phyloP scores from a whole-genome alignment of 1,140 invertebrate species.

The Papilio xuthus region DNA sequence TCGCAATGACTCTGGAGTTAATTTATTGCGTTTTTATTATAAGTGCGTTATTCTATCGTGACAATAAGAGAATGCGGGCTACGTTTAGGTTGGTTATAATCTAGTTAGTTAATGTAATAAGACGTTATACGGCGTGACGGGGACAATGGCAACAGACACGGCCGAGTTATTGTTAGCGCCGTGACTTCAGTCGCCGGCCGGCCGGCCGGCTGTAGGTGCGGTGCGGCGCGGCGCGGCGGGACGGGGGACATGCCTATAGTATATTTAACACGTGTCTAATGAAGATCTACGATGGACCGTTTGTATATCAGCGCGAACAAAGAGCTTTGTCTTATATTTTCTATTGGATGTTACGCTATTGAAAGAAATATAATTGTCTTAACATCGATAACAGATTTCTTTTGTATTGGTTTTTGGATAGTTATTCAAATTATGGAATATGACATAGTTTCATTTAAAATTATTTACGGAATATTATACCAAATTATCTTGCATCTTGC shows the following conservation, averaged over 20 bases:
- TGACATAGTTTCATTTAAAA: no score
- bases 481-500: no score
- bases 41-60: background rate
- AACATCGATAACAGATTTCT: background rate
- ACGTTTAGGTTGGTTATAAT: slow-evolving; percentile 13
- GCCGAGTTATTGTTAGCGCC: slow-evolving; percentile 7
- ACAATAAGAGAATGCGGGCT: background rate
- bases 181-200: background rate
- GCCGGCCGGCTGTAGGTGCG: no score
- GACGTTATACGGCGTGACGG: background rate
- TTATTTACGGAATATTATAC: no score
- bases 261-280: background rate
- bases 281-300: background rate
- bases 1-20: background rate
- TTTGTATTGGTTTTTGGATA: background rate
- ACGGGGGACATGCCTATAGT: background rate
- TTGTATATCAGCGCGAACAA: slow-evolving; percentile 8
- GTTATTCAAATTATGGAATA: no score
- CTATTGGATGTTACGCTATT: background rate
- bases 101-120: slow-evolving; percentile 11
- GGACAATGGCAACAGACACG: slow-evolving; percentile 9
- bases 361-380: background rate
- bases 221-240: no score
- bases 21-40: background rate
- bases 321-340: slow-evolving; percentile 16